phyloP scores from a whole-genome alignment of 2,888 invertebrate genomes.

The Mystacides longicornis region DNA sequence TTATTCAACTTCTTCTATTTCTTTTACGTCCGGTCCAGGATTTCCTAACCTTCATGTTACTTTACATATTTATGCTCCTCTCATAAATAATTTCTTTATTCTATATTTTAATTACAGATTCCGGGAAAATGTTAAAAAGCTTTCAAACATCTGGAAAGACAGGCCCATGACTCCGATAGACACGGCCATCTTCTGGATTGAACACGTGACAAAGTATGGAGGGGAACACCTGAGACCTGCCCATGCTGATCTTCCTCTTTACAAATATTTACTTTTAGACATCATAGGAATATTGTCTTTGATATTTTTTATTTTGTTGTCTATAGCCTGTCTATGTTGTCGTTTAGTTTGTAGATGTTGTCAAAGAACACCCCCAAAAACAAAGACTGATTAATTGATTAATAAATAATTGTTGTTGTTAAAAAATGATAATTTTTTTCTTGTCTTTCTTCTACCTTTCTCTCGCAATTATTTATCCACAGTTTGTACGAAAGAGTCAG shows the following conservation, averaged over 20 bases:
- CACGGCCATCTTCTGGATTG: conserved; percentile 52
- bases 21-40: not conserved
- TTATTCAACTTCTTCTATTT: not conserved
- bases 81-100: not conserved
- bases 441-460: no score
- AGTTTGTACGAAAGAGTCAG: no score
- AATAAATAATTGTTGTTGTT: not conserved
- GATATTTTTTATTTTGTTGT: not conserved
- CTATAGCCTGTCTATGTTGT: conserved; percentile 34
- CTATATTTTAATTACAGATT: conserved; percentile 33
- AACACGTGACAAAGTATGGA: conserved; percentile 42
- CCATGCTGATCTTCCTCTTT: conserved; percentile 36
- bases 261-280: conserved; percentile 41
- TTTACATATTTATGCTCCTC: not conserved
- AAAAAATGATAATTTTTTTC: no score
- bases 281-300: conserved; percentile 36
- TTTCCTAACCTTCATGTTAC: no score
- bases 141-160: conserved; percentile 48
- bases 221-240: conserved; percentile 34
- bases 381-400: not conserved
- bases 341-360: conserved; percentile 21
- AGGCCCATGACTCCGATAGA: conserved; percentile 46
- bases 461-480: no score
- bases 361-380: not conserved
- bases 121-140: conserved; percentile 38